These are phyloP conservation scores for Sterrhoptilus dennistouni DNA, from an alignment of 2,113 vertebrate species.

Conservation along the genomic window DNA sequence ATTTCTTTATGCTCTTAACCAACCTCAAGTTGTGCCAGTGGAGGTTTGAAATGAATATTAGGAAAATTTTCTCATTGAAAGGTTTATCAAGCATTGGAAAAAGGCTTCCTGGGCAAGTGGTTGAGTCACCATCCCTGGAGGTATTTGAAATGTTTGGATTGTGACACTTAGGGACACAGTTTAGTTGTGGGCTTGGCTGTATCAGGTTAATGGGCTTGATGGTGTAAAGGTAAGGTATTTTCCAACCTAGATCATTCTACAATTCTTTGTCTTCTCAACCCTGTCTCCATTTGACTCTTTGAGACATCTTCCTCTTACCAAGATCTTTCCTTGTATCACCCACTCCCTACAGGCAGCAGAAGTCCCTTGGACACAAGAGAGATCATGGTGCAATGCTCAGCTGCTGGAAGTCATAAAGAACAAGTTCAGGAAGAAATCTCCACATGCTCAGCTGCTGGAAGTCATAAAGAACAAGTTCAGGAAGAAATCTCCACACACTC, in stretches of 20 bases:
- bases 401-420: background rate
- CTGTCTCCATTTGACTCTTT: background rate
- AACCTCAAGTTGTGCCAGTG: background rate
- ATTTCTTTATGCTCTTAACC: background rate
- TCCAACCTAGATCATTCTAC: background rate
- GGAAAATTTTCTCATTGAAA: background rate
- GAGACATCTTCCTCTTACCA: background rate
- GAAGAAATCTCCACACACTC: background rate
- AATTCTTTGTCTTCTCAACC: background rate
- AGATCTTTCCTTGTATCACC: background rate
- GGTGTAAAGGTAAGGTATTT: background rate
- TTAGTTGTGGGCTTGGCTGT: background rate
- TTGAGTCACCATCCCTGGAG: background rate
- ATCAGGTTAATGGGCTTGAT: background rate
- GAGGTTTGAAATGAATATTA: background rate
- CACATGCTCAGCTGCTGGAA: background rate
- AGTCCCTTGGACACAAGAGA: background rate
- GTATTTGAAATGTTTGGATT: background rate
- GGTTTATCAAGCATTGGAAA: background rate
- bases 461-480: background rate
- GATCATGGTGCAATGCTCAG: background rate
- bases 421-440: background rate
- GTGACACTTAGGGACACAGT: background rate
- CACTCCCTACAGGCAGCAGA: background rate
- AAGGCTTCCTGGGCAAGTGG: background rate